Base-by-base conservation (phyloP, 2,888 invertebrate genomes). In the Athalia rosae region DNA sequence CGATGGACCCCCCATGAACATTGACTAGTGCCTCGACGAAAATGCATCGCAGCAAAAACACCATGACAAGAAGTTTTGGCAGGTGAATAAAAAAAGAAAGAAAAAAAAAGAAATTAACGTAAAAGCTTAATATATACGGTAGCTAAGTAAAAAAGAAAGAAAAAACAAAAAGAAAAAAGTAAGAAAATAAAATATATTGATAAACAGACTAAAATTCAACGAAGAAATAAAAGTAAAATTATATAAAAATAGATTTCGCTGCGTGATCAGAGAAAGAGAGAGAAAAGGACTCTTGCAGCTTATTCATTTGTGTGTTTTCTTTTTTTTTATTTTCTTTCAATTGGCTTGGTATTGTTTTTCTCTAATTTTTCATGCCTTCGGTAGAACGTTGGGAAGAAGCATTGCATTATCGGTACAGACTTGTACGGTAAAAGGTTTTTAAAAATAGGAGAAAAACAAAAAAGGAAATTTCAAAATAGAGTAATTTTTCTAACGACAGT, bases 201-300 rank as follows among this genome's bases (percentile, higher is more conserved):
- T 73, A 78, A 80, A 76, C 71, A 80, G 73, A 80, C 28, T 28
- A 64, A 11, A 63, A 47, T n/a, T 45, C 41, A 69, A 58, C 79
- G 76, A 81, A 79, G 77, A 81, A 79, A 79, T 76, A 79, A 81
- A 80, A n/a, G n/a, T 82, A 79, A 41, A 80, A 76, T 79, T 74
- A 79, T 78, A 79, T 76, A 77, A 78, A 67, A 80, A 64, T 62
- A 73, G 77, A 28, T 28, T 28, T 28, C 28, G 28, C 28, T 28
- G 28, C 28, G 28, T 28, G 28, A 28, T 28, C 28, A 28, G 28
- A 28, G 28, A 28, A 28, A 1, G 28, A 28, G 28, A 28, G 28
- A 28, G 28, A 28, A 28, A 28, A 28, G 28, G 28, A 28, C 28
- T 28, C 28, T 28, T 28, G 28, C 28, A 0, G 28, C 28, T 28